Evolutionary conservation across 2,113 vertebrate genomes (phyloP).

Genomic region (Myocastor coypus): DNA sequence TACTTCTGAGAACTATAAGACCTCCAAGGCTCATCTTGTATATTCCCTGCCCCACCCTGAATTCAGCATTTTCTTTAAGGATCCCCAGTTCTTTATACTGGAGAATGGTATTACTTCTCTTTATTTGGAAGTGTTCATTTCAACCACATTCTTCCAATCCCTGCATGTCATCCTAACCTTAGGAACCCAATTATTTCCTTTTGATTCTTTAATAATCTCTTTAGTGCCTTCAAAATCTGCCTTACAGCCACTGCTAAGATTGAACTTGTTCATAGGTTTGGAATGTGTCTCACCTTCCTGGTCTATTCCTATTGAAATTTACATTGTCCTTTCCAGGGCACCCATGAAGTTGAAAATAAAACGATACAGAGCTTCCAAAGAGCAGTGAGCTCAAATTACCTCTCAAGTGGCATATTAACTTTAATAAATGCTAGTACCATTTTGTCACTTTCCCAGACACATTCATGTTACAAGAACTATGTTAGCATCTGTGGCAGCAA

Average conservation of each 20-base stretch:
- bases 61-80: background rate
- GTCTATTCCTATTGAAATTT: background rate
- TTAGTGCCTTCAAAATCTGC: background rate
- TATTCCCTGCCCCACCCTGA: background rate
- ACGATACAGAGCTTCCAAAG: background rate
- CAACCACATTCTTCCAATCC: background rate
- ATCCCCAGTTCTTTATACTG: background rate
- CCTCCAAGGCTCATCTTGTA: background rate
- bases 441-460: constrained; percentile 49
- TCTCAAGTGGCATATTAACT: constrained; percentile 48
- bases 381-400: background rate
- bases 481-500: constrained; percentile 56
- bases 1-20: background rate
- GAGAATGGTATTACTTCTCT: background rate
- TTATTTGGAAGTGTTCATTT: background rate
- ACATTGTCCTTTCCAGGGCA: background rate
- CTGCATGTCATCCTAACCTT: background rate
- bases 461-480: constrained; percentile 49
- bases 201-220: constrained; percentile 1
- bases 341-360: background rate
- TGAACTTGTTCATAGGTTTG: background rate
- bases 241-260: background rate
- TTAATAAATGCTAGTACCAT: constrained; percentile 67
- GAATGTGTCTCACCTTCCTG: background rate
- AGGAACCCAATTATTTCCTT: background rate